Evolutionary conservation across 1,140 invertebrate genomes (phyloP), one percentile per base, ranked within the genome.

Genomic region (Asobara japonica): DNA sequence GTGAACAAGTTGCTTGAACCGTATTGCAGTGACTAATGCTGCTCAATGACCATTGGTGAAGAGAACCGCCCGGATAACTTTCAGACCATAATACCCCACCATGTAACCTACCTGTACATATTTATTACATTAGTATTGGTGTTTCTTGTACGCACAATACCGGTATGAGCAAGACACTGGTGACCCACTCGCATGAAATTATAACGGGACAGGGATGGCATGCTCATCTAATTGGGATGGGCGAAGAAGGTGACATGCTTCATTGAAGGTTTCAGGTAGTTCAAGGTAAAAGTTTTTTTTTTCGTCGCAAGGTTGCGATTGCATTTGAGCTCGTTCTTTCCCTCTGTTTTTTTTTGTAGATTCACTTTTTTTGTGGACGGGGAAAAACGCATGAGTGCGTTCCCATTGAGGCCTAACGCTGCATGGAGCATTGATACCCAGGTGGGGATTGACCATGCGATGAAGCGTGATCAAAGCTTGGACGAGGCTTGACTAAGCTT

Each of bases 161-260:
- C 62, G 11, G 41, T n/a, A 30, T 67, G 33, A 67, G 71, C 71
- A 76, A 69, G 73, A 73, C 66, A 30, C 80, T 76, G 81, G 79
- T 86, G 84, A 86, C 84, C 84, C 83, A 86, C 83, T 85, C 79
- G 78, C 74, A 80, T 74, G 75, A 79, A 82, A 83, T 78, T 80
- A 80, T 86, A 86, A 86, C 84, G 84, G 84, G 82, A 86, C 76
- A 69, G 77, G 73, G 73, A 67, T 77, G 72, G 56, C 33, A 66
- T 77, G 74, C 78, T 76, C 81, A 78, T 79, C 78, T 56, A 56
- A 56, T 56, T 56, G 72, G 68, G 29, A 45, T 13, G 48, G n/a
- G 48, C 30, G 30, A 61, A 61, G 31, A 69, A 38, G 13, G 60
- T 20, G n/a, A 67, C 11, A 51, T 30, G 45, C 48, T 16, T 56